phyloP scores from a whole-genome alignment of 2,888 invertebrate genomes.

The Strigamia maritima region DNA sequence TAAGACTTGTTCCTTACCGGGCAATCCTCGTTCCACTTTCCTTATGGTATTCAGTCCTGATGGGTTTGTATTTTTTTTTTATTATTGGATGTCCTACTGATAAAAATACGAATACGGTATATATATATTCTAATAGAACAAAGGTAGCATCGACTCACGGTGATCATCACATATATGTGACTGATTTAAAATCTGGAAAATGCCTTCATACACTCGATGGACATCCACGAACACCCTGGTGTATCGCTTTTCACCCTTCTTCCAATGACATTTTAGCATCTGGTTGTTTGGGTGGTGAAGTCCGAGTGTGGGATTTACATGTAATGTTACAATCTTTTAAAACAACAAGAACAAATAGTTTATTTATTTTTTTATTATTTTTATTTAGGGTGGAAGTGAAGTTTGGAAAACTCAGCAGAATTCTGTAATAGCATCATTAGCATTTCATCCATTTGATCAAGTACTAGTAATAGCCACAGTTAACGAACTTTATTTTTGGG shows the following conservation, averaged over 20 bases:
- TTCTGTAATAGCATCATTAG: slow-evolving; percentile 76
- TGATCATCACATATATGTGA: slow-evolving; percentile 82
- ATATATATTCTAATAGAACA: slow-evolving; percentile 58
- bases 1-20: slow-evolving; percentile 52
- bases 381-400: slow-evolving; percentile 74
- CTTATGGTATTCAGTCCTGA: slow-evolving; percentile 84
- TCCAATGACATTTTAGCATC: slow-evolving; percentile 79
- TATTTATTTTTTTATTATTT: slow-evolving; percentile 21
- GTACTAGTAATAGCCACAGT: slow-evolving; percentile 79
- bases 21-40: slow-evolving; percentile 74
- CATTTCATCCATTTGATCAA: slow-evolving; percentile 79
- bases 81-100: too few relatives aligned
- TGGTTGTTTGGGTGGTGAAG: slow-evolving; percentile 84
- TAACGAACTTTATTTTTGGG: slow-evolving; percentile 84
- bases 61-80: slow-evolving; percentile 60
- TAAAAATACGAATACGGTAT: too few relatives aligned
- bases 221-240: slow-evolving; percentile 87
- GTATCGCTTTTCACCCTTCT: slow-evolving; percentile 81
- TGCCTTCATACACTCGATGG: slow-evolving; percentile 73
- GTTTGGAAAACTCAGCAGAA: slow-evolving; percentile 71
- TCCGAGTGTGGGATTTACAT: slow-evolving; percentile 80
- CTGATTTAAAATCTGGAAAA: slow-evolving; percentile 72
- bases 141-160: slow-evolving; percentile 84
- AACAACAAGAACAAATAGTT: background rate
- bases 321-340: slow-evolving; percentile 54